Conservation (phyloP, 2,113 vertebrate species). For the Pseudorectes ferrugineus region DNA sequence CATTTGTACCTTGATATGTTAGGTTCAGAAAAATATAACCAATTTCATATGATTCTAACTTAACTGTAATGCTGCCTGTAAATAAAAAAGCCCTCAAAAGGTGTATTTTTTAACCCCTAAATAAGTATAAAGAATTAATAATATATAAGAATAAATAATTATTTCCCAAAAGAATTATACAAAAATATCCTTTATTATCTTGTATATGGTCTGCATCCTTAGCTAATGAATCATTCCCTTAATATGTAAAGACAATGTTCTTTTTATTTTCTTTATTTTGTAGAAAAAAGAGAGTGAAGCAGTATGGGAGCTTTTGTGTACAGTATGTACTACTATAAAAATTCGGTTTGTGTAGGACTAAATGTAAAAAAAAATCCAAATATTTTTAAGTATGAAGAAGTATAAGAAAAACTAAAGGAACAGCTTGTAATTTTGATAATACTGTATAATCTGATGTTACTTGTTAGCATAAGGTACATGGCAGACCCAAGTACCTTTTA, state of each 20-base stretch:
- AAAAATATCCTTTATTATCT: background rate
- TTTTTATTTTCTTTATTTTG: background rate
- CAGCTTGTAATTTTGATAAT: background rate
- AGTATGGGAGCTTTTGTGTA: background rate
- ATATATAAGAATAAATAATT: too few relatives aligned
- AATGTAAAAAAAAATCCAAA: background rate
- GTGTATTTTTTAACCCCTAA: background rate
- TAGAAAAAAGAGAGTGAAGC: background rate
- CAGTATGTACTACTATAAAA: background rate
- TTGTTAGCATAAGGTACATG: background rate
- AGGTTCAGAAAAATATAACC: background rate
- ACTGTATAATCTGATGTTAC: background rate
- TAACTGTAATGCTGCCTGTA: background rate
- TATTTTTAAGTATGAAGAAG: background rate
- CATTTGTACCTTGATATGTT: background rate
- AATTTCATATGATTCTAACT: background rate
- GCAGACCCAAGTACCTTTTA: background rate
- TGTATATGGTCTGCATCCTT: background rate
- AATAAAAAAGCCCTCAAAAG: background rate
- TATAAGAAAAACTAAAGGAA: background rate
- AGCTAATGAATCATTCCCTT: background rate
- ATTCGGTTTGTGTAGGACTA: background rate
- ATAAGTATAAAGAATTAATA: too few relatives aligned
- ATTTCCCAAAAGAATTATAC: background rate
- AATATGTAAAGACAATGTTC: background rate